phyloP scores from a whole-genome alignment of 2,113 vertebrate genomes.

The Sylvicapra grimmia region DNA sequence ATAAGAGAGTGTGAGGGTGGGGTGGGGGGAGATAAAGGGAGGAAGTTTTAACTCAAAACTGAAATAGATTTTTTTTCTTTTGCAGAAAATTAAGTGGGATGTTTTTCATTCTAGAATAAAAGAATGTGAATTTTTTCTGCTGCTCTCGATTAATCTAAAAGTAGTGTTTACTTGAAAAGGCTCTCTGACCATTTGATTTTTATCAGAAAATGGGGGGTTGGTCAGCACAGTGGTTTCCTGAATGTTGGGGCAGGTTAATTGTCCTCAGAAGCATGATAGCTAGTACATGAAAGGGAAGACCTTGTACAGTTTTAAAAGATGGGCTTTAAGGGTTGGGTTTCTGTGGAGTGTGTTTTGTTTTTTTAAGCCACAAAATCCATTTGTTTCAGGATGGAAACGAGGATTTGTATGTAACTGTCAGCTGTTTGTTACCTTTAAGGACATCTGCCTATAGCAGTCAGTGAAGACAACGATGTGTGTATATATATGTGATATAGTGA shows the following conservation, averaged over 20 bases:
- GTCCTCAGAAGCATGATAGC: slow-evolving; percentile 28
- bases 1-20: not conserved
- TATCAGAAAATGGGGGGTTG: slow-evolving; percentile 18
- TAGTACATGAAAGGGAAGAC: not conserved
- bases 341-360: slow-evolving; percentile 8
- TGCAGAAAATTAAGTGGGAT: slow-evolving; percentile 29
- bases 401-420: slow-evolving; percentile 44
- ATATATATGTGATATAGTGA: slow-evolving; percentile 66
- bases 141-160: slow-evolving; percentile 66
- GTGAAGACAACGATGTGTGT: slow-evolving; percentile 53
- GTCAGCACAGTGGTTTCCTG: slow-evolving; percentile 36
- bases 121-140: slow-evolving; percentile 73
- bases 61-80: not conserved
- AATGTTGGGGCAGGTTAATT: not conserved
- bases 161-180: slow-evolving; percentile 67
- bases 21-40: not conserved
- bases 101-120: slow-evolving; percentile 61
- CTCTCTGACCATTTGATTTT: slow-evolving; percentile 62
- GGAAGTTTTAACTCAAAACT: not conserved
- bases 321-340: slow-evolving; percentile 21
- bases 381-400: slow-evolving; percentile 54
- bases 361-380: slow-evolving; percentile 44
- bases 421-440: slow-evolving; percentile 57
- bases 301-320: slow-evolving; percentile 38
- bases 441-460: slow-evolving; percentile 42